Percentiles rank a stretch among this genome's conserved stretches.
Evolutionary conservation across 2,113 vertebrate species (phyloP).

Genomic region (Sturnira hondurensis): DNA sequence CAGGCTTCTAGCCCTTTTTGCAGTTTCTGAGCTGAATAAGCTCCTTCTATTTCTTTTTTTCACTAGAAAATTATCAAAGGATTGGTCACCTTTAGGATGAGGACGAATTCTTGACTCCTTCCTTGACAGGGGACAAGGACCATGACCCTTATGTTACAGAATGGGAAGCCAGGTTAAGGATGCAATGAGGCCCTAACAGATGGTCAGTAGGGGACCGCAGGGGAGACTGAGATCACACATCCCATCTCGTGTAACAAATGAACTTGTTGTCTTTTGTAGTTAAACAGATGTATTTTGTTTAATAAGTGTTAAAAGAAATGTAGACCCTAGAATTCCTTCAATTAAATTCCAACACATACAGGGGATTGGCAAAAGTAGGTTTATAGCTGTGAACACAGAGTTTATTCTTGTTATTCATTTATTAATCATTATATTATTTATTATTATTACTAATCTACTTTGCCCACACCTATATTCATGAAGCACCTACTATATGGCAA

Average conservation of each 20-base stretch:
- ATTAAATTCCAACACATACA: background rate
- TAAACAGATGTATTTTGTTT: background rate
- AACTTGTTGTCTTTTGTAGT: background rate
- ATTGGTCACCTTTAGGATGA: background rate
- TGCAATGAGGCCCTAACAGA: background rate
- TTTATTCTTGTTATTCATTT: background rate
- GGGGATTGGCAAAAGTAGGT: background rate
- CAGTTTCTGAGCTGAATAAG: conserved; percentile 19
- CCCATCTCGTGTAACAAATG: background rate
- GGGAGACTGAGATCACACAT: background rate
- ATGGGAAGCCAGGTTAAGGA: background rate
- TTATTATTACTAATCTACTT: background rate
- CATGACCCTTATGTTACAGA: background rate
- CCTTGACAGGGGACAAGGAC: background rate
- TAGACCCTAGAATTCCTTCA: background rate
- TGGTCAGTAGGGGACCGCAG: background rate
- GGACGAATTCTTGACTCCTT: background rate
- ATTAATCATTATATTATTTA: background rate
- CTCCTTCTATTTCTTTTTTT: background rate
- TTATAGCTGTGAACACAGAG: background rate
- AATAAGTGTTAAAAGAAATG: background rate
- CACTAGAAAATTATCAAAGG: background rate
- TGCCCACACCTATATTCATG: background rate
- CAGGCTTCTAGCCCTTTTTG: conserved; percentile 21
- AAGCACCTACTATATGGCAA: background rate